These are phyloP conservation scores for Lochmaea crataegi DNA, from an alignment of 2,888 invertebrate genomes.

Conservation along the genomic window DNA sequence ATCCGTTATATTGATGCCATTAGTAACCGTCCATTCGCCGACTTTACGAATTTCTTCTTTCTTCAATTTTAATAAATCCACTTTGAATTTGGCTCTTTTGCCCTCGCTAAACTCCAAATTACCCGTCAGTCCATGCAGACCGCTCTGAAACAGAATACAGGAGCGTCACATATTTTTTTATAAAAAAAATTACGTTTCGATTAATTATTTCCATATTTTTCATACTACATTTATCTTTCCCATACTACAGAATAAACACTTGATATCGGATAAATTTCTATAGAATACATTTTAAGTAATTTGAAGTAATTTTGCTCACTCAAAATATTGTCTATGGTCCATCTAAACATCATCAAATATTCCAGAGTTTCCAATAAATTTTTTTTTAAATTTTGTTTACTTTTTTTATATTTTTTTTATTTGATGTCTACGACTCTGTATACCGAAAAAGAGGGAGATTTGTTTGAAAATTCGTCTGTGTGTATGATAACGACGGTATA, in stretches of 20 bases:
- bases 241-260: no score
- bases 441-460: not conserved
- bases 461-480: slow-evolving; percentile 12
- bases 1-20: slow-evolving; percentile 85
- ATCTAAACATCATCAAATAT: no score
- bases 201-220: no score
- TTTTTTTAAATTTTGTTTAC: no score
- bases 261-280: no score
- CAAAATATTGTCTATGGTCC: no score
- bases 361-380: no score
- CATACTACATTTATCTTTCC: no score
- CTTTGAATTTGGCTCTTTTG: slow-evolving; percentile 82
- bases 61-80: slow-evolving; percentile 85
- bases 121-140: slow-evolving; percentile 88
- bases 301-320: no score
- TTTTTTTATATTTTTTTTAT: not conserved
- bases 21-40: slow-evolving; percentile 82
- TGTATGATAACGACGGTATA: slow-evolving; percentile 16
- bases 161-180: not conserved
- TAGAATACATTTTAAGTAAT: no score
- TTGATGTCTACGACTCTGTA: not conserved
- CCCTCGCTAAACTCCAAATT: slow-evolving; percentile 89
- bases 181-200: not conserved
- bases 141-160: slow-evolving; percentile 69
- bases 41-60: slow-evolving; percentile 83